Percentiles rank a stretch among this genome's conserved stretches.
Conservation (phyloP, 1,140 invertebrate genomes). For the Harlomillsia oculata region DNA sequence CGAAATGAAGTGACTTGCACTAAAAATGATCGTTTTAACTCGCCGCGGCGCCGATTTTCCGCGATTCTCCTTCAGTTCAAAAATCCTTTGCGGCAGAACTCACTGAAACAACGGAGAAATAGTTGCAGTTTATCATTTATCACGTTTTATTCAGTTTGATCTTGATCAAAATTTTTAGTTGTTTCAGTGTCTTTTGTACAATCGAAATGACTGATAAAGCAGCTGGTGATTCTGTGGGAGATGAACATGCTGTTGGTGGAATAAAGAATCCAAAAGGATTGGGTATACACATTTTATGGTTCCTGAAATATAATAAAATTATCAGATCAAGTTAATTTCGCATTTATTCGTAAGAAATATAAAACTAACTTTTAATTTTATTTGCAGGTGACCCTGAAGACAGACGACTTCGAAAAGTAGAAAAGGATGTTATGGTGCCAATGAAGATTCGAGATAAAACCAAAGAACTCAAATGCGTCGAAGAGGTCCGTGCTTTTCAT, state of each 20-base stretch:
- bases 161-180: too few species aligned
- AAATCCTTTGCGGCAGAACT: too few species aligned
- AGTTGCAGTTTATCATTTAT: too few species aligned
- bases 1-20: too few species aligned
- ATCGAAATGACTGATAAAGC: not conserved
- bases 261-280: not conserved
- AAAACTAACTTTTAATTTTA: not conserved
- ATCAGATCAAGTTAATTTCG: not conserved
- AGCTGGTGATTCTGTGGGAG: too few species aligned
- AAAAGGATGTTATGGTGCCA: conserved; percentile 71
- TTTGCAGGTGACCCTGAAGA: conserved; percentile 75
- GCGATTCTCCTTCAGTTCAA: too few species aligned
- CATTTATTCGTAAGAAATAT: not conserved
- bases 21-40: too few species aligned
- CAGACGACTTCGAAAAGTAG: conserved; percentile 64
- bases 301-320: not conserved
- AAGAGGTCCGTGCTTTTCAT: conserved; percentile 61
- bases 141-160: too few species aligned
- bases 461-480: conserved; percentile 60
- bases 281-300: not conserved
- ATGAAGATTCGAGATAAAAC: conserved; percentile 72
- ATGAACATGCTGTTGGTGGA: too few species aligned
- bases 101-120: too few species aligned
- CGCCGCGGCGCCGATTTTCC: too few species aligned
- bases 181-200: too few species aligned